Percentiles rank a stretch among this genome's conserved stretches.
phyloP scores from a whole-genome alignment of 2,113 vertebrate genomes.

The Ophiodon elongatus region DNA sequence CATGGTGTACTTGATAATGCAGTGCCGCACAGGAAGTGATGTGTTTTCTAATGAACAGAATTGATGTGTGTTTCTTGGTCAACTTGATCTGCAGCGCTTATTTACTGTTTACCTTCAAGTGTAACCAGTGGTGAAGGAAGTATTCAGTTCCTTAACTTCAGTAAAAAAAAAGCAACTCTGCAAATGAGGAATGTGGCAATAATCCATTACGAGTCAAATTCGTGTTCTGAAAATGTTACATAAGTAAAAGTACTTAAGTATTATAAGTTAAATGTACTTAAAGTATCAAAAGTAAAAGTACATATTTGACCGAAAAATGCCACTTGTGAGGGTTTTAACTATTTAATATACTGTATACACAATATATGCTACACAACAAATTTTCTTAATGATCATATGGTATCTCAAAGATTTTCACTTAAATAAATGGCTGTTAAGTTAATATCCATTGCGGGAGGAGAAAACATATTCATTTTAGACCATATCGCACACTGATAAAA shows the following conservation, averaged over 20 bases:
- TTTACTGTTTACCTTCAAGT: background rate
- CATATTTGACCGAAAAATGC: too few species aligned
- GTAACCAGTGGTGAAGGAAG: background rate
- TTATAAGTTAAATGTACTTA: background rate
- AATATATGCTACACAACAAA: background rate
- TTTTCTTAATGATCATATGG: background rate
- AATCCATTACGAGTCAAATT: background rate
- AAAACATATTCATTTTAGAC: too few species aligned
- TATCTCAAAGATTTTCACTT: background rate
- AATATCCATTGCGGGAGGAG: background rate
- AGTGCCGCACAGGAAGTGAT: background rate
- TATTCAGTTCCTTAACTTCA: background rate
- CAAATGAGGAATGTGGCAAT: background rate
- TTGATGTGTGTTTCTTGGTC: background rate
- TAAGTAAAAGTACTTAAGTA: background rate
- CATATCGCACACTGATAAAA: too few species aligned
- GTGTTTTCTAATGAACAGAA: background rate
- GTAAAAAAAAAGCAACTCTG: background rate
- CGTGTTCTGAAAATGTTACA: background rate
- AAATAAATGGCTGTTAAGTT: background rate
- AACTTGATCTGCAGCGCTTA: background rate
- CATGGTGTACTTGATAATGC: background rate
- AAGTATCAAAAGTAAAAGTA: background rate
- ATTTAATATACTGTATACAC: background rate
- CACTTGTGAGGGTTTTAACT: background rate